These are phyloP conservation scores for Hypocryptadius cinnamomeus DNA, from an alignment of 2,113 vertebrate species.

Conservation along the genomic window DNA sequence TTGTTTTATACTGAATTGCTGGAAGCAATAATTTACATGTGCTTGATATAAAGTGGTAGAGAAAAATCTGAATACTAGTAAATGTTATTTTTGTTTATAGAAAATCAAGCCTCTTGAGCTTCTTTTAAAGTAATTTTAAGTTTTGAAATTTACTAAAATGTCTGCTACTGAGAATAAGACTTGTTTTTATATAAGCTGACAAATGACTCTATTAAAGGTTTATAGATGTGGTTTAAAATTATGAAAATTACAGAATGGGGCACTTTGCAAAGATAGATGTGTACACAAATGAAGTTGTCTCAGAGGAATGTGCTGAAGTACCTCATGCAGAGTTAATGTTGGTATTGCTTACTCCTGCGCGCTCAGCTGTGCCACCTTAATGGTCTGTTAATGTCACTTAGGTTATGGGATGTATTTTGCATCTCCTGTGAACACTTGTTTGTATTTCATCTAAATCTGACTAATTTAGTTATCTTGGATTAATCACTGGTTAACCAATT, in stretches of 20 bases:
- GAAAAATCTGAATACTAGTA: background rate
- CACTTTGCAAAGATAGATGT: background rate
- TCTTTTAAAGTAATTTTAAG: background rate
- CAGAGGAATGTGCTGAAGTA: background rate
- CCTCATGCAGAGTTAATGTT: background rate
- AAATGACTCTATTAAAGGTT: background rate
- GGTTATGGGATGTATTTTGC: background rate
- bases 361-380: background rate
- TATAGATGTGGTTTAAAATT: background rate
- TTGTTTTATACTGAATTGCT: background rate
- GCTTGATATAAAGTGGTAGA: background rate
- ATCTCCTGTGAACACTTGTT: constrained; percentile 23
- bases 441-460: constrained; percentile 40
- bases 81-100: background rate
- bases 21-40: background rate
- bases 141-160: background rate
- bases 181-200: background rate
- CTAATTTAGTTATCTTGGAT: constrained; percentile 58
- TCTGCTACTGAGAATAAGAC: background rate
- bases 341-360: background rate
- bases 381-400: constrained; percentile 1
- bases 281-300: background rate
- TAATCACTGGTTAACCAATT: constrained; percentile 64
- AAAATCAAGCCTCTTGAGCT: background rate
- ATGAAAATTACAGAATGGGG: background rate